These are phyloP conservation scores for Sigmodon hispidus DNA, from an alignment of 2,113 vertebrate genomes.

Conservation along the genomic window DNA sequence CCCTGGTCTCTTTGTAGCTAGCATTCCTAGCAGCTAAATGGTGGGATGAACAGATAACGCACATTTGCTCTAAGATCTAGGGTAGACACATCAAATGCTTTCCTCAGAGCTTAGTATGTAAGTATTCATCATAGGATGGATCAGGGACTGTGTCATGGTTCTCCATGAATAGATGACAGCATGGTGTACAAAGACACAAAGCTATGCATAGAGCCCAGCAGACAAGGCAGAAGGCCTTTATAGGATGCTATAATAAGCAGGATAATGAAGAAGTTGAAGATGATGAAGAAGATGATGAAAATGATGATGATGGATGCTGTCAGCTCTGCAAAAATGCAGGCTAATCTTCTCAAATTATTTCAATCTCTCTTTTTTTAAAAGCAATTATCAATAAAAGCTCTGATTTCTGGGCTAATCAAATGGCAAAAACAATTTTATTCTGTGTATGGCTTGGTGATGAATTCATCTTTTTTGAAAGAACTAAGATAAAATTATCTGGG, in stretches of 20 bases:
- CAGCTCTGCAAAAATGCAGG: not conserved
- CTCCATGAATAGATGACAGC: not conserved
- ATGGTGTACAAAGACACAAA: not conserved
- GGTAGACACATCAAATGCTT: not conserved
- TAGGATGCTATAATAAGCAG: not conserved
- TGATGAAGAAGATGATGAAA: not conserved
- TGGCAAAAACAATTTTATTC: slow-evolving; percentile 44
- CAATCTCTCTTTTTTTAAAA: not conserved
- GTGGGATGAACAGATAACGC: not conserved
- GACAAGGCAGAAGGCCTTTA: not conserved
- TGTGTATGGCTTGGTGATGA: slow-evolving; percentile 50
- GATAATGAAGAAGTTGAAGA: not conserved
- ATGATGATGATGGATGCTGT: not conserved
- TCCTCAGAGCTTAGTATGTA: not conserved
- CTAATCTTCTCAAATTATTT: slow-evolving; percentile 18
- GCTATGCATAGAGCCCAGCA: not conserved
- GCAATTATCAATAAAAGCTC: slow-evolving; percentile 1
- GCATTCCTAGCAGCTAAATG: not conserved
- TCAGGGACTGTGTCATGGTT: not conserved
- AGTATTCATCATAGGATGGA: not conserved
- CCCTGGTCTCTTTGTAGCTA: not conserved
- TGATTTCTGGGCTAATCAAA: slow-evolving; percentile 40
- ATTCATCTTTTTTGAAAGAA: slow-evolving; percentile 74
- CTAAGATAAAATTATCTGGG: slow-evolving; percentile 66
- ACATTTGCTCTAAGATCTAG: not conserved